A percentile compares a stretch with the other conserved stretches of the same genome.
These are phyloP conservation scores for Psylliodes chrysocephalus DNA, from an alignment of 2,888 invertebrate species.

Conservation along the genomic window DNA sequence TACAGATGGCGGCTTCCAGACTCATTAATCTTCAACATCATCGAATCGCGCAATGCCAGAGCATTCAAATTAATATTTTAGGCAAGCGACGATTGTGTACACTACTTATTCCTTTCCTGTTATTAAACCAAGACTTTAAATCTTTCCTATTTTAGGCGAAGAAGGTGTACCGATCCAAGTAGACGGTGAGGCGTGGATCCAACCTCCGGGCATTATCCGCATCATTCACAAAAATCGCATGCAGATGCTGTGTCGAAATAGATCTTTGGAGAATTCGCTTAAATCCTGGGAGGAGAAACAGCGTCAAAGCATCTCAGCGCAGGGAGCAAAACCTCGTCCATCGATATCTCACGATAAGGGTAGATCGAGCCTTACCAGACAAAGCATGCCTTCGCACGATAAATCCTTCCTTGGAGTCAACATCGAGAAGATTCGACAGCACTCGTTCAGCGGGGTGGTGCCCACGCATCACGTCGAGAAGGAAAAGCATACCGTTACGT, in stretches of 20 bases:
- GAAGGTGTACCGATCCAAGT: conserved; percentile 95
- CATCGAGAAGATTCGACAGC: conserved; percentile 62
- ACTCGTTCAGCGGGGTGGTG: conserved; percentile 63
- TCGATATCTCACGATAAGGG: conserved; percentile 62
- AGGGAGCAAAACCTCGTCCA: conserved; percentile 62
- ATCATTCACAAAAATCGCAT: conserved; percentile 97
- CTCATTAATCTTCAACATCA: conserved; percentile 96
- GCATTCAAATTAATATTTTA: conserved; percentile 94
- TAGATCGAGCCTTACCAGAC: conserved; percentile 60
- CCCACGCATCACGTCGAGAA: conserved; percentile 51
- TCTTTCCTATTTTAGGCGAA: conserved; percentile 71
- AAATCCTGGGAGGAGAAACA: conserved; percentile 90
- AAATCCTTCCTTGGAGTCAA: conserved; percentile 62
- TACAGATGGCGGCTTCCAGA: conserved; percentile 96
- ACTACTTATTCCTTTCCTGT: too few relatives aligned
- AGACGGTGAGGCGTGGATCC: conserved; percentile 98
- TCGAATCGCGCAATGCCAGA: conserved; percentile 95
- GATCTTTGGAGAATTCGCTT: conserved; percentile 89
- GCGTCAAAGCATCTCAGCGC: conserved; percentile 69
- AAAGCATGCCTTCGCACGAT: conserved; percentile 62
- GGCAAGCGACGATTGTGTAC: too few relatives aligned
- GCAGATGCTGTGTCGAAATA: conserved; percentile 93
- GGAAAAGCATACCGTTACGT: conserved; percentile 56
- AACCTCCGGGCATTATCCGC: conserved; percentile 94
- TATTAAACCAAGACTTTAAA: too few relatives aligned